Evolutionary conservation across 2,797 vertebrate genomes (phyloP).

Genomic region (Anguilla megastoma): DNA sequence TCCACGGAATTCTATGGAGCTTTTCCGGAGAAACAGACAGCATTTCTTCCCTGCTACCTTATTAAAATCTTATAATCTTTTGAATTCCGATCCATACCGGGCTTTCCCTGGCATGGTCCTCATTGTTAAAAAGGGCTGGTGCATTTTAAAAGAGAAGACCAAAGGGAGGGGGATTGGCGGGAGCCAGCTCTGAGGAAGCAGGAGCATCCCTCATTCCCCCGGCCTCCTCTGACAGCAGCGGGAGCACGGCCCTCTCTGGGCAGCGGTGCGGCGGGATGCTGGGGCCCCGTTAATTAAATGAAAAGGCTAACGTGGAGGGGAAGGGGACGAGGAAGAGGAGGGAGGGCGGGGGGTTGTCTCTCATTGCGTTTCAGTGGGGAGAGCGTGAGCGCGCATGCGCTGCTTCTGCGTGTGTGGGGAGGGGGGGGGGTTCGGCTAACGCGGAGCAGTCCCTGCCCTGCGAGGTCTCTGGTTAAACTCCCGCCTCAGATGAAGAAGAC

Average conservation of each 20-base stretch:
- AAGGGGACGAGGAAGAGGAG: background rate
- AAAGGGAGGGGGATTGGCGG: slow-evolving; percentile 18
- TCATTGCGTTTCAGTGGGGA: background rate
- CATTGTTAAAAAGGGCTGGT: background rate
- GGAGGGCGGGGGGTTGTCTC: background rate
- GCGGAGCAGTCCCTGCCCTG: background rate
- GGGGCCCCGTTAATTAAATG: slow-evolving; percentile 31
- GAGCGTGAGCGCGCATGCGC: background rate
- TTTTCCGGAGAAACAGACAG: slow-evolving; percentile 10
- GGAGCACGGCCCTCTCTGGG: background rate
- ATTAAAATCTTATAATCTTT: background rate
- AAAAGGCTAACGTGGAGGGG: slow-evolving; percentile 22
- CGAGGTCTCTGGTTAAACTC: background rate
- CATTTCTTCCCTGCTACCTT: background rate
- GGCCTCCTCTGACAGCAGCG: slow-evolving; percentile 17
- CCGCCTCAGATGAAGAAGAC: background rate
- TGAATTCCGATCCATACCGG: slow-evolving; percentile 5
- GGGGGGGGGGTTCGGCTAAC: background rate
- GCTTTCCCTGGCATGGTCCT: background rate
- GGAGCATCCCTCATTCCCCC: background rate
- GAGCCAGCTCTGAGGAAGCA: slow-evolving; percentile 9
- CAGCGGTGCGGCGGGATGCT: background rate
- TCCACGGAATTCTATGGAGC: background rate
- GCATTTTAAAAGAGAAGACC: slow-evolving; percentile 10
- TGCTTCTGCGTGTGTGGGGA: background rate